Conservation (phyloP, 2,888 invertebrate species). For the Argyra leucocephala region DNA sequence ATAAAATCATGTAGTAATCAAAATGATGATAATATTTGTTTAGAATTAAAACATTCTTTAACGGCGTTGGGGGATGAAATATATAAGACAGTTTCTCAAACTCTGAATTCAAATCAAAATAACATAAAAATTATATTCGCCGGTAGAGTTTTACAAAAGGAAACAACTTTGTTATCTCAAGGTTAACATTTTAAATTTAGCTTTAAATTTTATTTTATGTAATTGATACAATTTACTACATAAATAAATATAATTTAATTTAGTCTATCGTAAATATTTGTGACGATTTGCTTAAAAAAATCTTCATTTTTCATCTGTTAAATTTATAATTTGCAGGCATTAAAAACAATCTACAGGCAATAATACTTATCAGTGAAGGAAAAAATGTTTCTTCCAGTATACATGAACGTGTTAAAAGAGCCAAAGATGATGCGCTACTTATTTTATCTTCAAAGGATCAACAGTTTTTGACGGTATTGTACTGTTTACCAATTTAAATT, state of each 20-base stretch:
- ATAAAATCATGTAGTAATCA: background rate
- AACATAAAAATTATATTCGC: slow-evolving; percentile 4
- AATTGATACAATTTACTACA: too few species aligned
- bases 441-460: slow-evolving; percentile 44
- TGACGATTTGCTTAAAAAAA: background rate
- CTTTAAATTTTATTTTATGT: background rate
- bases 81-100: background rate
- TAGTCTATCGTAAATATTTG: background rate
- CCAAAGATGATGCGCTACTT: slow-evolving; percentile 49
- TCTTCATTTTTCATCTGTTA: background rate
- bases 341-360: slow-evolving; percentile 58
- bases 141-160: slow-evolving; percentile 16
- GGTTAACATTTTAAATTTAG: slow-evolving; percentile 1
- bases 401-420: slow-evolving; percentile 47
- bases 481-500: background rate
- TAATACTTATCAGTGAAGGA: slow-evolving; percentile 51
- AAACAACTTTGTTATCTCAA: slow-evolving; percentile 9
- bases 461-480: slow-evolving; percentile 26
- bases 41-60: background rate
- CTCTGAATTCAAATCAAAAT: background rate
- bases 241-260: too few species aligned
- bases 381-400: slow-evolving; percentile 37
- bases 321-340: slow-evolving; percentile 32
- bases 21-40: background rate
- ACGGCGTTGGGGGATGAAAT: background rate